A percentile compares a stretch with the other conserved stretches of the same genome.
phyloP scores from a whole-genome alignment of 2,888 invertebrate species.

The Amphimallon solstitiale region DNA sequence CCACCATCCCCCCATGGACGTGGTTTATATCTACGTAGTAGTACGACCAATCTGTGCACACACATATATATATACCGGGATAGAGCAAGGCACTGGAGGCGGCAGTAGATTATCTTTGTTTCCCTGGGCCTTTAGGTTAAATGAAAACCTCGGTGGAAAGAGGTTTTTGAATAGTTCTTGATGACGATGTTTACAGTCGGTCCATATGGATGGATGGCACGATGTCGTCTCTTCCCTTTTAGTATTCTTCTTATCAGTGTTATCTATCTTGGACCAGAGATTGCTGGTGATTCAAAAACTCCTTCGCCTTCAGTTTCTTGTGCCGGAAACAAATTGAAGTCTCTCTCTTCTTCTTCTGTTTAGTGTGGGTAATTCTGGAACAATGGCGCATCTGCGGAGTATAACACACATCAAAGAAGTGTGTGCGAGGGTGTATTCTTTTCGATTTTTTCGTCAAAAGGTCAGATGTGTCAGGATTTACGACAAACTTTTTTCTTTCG shows the following conservation, averaged over 20 bases:
- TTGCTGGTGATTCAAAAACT: slow-evolving; percentile 44
- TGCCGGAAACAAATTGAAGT: slow-evolving; percentile 23
- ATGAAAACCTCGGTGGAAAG: slow-evolving; percentile 37
- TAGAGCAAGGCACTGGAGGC: neutral
- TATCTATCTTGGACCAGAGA: slow-evolving; percentile 51
- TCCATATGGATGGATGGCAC: slow-evolving; percentile 35
- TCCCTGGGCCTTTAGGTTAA: slow-evolving; percentile 40
- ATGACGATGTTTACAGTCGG: slow-evolving; percentile 49
- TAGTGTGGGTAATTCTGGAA: neutral
- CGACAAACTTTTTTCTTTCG: too few species aligned
- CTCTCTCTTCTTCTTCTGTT: neutral
- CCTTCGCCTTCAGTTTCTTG: slow-evolving; percentile 17
- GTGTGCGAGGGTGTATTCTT: too few species aligned
- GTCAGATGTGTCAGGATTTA: too few species aligned
- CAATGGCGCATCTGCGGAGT: neutral
- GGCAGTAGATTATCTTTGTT: slow-evolving; percentile 41
- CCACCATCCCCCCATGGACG: neutral
- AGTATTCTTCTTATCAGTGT: slow-evolving; percentile 50
- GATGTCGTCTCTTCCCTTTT: slow-evolving; percentile 44
- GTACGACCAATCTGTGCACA: neutral
- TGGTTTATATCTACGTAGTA: slow-evolving; percentile 2
- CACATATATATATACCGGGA: too few species aligned
- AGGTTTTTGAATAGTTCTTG: slow-evolving; percentile 45
- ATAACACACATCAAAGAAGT: neutral
- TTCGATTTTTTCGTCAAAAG: too few species aligned